Evolutionary conservation across 2,888 invertebrate species (phyloP), one percentile per base, ranked within the genome.

Genomic region (Anticlea derivata): DNA sequence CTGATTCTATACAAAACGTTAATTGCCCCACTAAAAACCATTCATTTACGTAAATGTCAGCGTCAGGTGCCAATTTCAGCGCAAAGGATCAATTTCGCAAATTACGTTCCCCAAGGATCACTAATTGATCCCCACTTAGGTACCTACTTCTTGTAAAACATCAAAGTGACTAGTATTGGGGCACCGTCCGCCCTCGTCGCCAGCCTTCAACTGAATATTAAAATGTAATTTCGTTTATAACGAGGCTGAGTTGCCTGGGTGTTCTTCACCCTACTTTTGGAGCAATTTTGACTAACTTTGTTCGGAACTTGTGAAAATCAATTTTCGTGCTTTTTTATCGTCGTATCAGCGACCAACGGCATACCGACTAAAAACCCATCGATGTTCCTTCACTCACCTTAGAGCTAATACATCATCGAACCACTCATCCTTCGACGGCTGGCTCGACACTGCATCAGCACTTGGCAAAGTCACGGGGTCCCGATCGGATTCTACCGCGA

Each of bases 101-200:
- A 55, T 43, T 44, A 27, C 41, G 5, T 24, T 24, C 22, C 22
- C 37, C 3, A 8, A 5, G 41, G 27, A 20, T 11, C 20, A 20
- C 34, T 51, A 50, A 51, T 55, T 50, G 50, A 34, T 39, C 11
- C 37, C 41, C 17, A 22, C 33, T n/a, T 55, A 47, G 50, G 30
- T 39, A 8, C 37, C 41, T 23, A 22, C 33, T n/a, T 24, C 47
- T 47, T 50, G 20, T 39, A 17, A 48, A 40, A 55, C 47, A 47
- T 52, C 47, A 48, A 50, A 48, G 55, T 40, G 39, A 44, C 50
- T 47, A 4, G 17, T 2, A 43, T 55, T 50, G 35, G 5, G 23
- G 31, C 12, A 26, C 26, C 29, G 27, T n/a, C n/a, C n/a, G 27
- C 26, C 26, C 7, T 24, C 11, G 17, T 7, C 12, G 8, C 17